Evolutionary conservation across 2,888 invertebrate species (phyloP).

Genomic region (Silvanus unidentatus): DNA sequence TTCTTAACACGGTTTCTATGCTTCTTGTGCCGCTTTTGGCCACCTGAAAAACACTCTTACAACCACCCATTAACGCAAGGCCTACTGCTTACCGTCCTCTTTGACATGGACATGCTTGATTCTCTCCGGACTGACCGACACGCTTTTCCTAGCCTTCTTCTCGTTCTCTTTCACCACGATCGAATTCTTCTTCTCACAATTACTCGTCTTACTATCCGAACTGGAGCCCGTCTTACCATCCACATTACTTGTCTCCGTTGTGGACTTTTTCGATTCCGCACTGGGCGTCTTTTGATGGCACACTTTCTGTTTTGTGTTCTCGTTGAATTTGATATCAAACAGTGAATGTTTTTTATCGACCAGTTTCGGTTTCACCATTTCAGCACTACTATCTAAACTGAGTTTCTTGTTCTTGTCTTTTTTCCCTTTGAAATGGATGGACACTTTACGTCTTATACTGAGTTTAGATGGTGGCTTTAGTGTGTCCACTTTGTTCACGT

Average conservation of each 20-base stretch:
- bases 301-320: slow-evolving; percentile 12
- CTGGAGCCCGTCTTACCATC: slow-evolving; percentile 37
- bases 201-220: slow-evolving; percentile 24
- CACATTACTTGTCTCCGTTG: slow-evolving; percentile 24
- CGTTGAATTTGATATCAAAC: slow-evolving; percentile 33
- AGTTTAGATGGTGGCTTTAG: slow-evolving; percentile 34
- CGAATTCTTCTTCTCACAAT: slow-evolving; percentile 20
- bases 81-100: slow-evolving; percentile 29
- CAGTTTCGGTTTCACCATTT: slow-evolving; percentile 16
- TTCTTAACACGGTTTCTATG: slow-evolving; percentile 34
- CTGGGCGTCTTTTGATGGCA: slow-evolving; percentile 41
- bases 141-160: slow-evolving; percentile 36
- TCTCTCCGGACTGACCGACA: slow-evolving; percentile 41
- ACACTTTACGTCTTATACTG: slow-evolving; percentile 43
- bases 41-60: slow-evolving; percentile 11
- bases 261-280: slow-evolving; percentile 35
- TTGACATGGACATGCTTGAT: slow-evolving; percentile 38
- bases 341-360: slow-evolving; percentile 28
- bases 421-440: slow-evolving; percentile 47
- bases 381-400: slow-evolving; percentile 10
- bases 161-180: slow-evolving; percentile 13
- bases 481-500: slow-evolving; percentile 8
- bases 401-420: slow-evolving; percentile 32
- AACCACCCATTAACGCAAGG: not conserved
- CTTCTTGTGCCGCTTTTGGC: slow-evolving; percentile 40